phyloP scores from a whole-genome alignment of 2,888 invertebrate species.

The Torymus aiolomorphi region DNA sequence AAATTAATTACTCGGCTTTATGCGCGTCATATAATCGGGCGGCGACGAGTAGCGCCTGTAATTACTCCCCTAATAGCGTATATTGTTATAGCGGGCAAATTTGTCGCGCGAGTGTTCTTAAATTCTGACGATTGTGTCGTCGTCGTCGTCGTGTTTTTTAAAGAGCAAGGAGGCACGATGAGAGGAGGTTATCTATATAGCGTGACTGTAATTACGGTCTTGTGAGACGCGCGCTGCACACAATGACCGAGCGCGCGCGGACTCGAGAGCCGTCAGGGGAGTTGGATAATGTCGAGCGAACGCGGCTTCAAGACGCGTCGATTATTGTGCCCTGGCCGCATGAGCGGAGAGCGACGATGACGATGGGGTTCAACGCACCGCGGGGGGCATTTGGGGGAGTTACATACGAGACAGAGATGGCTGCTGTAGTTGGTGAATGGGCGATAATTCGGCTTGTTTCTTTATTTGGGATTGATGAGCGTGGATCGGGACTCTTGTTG shows the following conservation, averaged over 20 bases:
- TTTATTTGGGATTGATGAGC: too few species aligned
- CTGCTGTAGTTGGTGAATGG: too few species aligned
- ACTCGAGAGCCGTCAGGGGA: not conserved
- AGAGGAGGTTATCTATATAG: not conserved
- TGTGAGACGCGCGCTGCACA: constrained; percentile 1
- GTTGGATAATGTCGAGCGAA: too few species aligned
- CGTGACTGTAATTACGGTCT: constrained; percentile 25
- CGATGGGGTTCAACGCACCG: too few species aligned
- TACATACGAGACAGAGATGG: too few species aligned
- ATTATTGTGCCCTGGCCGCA: too few species aligned
- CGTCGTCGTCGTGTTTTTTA: not conserved
- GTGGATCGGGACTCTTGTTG: too few species aligned
- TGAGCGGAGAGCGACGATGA: too few species aligned
- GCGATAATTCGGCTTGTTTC: too few species aligned
- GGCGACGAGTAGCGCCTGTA: constrained; percentile 1
- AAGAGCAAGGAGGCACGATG: not conserved
- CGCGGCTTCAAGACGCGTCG: too few species aligned
- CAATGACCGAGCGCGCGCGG: not conserved
- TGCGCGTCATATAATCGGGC: constrained; percentile 49
- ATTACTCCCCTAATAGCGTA: constrained; percentile 43
- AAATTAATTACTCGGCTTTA: constrained; percentile 54
- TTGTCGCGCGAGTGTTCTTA: not conserved
- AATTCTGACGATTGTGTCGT: not conserved
- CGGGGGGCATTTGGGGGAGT: too few species aligned
- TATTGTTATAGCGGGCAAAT: constrained; percentile 27